phyloP scores from a whole-genome alignment of 2,888 invertebrate genomes.

The Agrotis puta region DNA sequence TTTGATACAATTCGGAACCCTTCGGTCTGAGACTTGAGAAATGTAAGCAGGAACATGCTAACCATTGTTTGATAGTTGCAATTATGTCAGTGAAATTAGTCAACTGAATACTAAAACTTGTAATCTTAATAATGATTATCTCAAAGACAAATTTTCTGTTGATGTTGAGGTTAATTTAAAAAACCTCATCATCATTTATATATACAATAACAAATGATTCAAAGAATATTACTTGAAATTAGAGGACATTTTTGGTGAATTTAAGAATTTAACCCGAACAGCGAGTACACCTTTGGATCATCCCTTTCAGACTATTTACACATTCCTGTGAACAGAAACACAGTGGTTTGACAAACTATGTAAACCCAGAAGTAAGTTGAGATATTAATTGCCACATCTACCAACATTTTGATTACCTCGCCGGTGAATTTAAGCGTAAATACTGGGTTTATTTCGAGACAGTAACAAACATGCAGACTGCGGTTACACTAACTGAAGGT shows the following conservation, averaged over 20 bases:
- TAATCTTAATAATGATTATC: no score
- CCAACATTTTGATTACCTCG: conserved; percentile 45
- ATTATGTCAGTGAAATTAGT: no score
- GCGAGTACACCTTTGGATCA: no score
- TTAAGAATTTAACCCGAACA: no score
- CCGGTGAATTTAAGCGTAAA: conserved; percentile 44
- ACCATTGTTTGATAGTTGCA: conserved; percentile 50
- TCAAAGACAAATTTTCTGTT: no score
- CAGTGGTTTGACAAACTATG: conserved; percentile 22
- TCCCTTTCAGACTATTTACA: not conserved
- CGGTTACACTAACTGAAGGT: conserved; percentile 58
- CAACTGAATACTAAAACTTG: no score
- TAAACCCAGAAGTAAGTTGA: conserved; percentile 20
- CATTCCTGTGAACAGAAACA: conserved; percentile 11
- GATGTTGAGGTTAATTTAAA: no score
- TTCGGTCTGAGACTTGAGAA: conserved; percentile 54
- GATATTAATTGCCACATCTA: conserved; percentile 40
- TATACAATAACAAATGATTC: no score
- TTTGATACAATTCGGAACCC: conserved; percentile 70
- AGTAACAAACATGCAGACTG: conserved; percentile 38
- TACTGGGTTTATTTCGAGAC: conserved; percentile 43
- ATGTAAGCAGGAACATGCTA: conserved; percentile 57
- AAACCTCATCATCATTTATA: no score
- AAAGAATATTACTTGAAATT: no score
- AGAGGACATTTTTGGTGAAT: no score